Evolutionary conservation across 2,888 invertebrate species (phyloP).

Genomic region (Agrochola circellaris): DNA sequence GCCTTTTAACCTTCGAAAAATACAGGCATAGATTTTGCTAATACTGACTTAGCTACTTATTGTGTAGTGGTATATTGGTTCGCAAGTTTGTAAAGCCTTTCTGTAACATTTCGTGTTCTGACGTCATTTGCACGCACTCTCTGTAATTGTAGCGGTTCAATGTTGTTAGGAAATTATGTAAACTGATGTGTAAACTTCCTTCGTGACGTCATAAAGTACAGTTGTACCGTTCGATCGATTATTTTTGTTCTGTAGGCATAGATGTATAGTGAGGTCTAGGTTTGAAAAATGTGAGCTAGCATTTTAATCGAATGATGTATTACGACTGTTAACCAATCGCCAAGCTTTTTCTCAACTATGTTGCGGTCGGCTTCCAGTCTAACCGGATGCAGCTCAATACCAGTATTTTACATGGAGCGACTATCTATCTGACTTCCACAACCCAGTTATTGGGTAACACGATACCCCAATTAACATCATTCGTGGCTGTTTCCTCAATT

Average conservation of each 20-base stretch:
- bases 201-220: slow-evolving; percentile 41
- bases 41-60: not conserved
- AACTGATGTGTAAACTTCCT: slow-evolving; percentile 25
- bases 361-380: no score
- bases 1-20: not conserved
- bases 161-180: slow-evolving; percentile 49
- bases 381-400: no score
- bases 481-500: not conserved
- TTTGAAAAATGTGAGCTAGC: not conserved
- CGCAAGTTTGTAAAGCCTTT: slow-evolving; percentile 13
- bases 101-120: slow-evolving; percentile 31
- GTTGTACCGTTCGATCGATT: slow-evolving; percentile 5
- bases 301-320: not conserved
- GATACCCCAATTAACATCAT: not conserved
- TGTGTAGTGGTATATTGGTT: not conserved
- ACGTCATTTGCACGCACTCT: slow-evolving; percentile 58
- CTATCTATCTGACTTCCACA: no score
- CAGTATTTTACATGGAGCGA: no score
- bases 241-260: slow-evolving; percentile 7
- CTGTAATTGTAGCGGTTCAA: slow-evolving; percentile 35
- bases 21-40: not conserved
- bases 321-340: no score
- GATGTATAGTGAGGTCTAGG: not conserved
- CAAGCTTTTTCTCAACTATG: no score
- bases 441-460: no score